Evolutionary conservation across 2,797 vertebrate genomes (phyloP), one percentile per base, ranked within the genome.

Genomic region (Myripristis murdjan): DNA sequence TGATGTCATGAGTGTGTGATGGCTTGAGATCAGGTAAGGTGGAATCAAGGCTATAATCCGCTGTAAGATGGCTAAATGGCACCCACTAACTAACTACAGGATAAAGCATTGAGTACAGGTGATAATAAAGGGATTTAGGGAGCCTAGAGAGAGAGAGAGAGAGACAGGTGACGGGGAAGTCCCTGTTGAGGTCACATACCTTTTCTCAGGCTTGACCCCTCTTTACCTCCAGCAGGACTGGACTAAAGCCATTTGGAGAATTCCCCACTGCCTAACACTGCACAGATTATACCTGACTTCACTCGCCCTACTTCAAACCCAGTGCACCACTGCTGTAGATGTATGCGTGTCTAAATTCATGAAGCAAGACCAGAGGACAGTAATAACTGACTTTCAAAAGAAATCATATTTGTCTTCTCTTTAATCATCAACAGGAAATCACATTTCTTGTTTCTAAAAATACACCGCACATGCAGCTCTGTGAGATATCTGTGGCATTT

Each of bases 1-100:
- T 82, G 77, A 87, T 67, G 87, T 87, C 84, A 82, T 86, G 28
- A 73, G 14, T 14, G 16, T 20, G 74, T 75, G 82, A 73, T 55
- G 10, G 58, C 66, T 77, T 44, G 67, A 83, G 81, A 87, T 83
- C 77, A 81, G 75, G 72, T 60, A 44, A 75, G 60, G 48, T 82
- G 52, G 46, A 82, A 81, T 70, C 68, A 35, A 53, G 64, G 72
- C 65, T 64, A 64, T 87, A 89, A 86, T 76, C 82, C 18, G 10
- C 57, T 69, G 52, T 81, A 80, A 82, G 73, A 81, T 64, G 57
- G 66, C 81, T 84, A 69, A 73, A 81, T 64, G 61, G 68, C 61
- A 61, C 49, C 58, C 54, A 35, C 55, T 78, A 57, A 51, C 58
- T 12, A 69, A 56, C 55, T 64, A 59, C 26, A 41, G 64, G 78